Base-by-base conservation (phyloP, 2,797 vertebrate genomes). In the Champsocephalus gunnari region DNA sequence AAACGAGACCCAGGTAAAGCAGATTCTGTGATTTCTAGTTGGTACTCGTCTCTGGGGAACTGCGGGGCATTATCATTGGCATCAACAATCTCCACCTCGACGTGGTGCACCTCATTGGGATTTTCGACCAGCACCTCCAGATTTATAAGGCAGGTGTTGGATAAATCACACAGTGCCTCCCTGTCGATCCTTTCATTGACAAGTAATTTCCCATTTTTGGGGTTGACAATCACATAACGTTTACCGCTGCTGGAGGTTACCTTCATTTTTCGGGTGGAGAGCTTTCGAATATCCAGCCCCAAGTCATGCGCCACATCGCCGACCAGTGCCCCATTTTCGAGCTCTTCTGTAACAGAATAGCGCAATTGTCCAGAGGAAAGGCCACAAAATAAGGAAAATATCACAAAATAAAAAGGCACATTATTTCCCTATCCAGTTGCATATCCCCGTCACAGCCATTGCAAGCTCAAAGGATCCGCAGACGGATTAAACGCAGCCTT, bases 71-170 rank as follows among this genome's bases (percentile, higher is more conserved):
- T 96, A 80, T 99, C 98, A 44, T 99, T 99, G 85, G 95, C 94
- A 78, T 99, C 98, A 91, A 96, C 64, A 24, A 99, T 93, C 87
- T 98, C 97, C 91, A 99, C 96, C 89, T 97, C 96, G 55, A 99
- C 93, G 2, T 94, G 94, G 85, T 97, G 96, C 88, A 96, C 95
- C 75, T 99, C 97, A 2, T 95, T 94, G 16, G 98, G 98, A 84
- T 96, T 97, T 82, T 97, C 96, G 38, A 98, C 87, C 77, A 97
- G 88, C 88, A 98, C 71, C 91, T 99, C 96, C 80, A 99, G 85
- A 89, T 94, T 94, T 61, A 99, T 91, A 77, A 97, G 91, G 84
- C 98, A 99, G 86, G 93, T 75, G 79, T 88, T 94, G 80, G 92
- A 95, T 53, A 94, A 77, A 72, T 96, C 96, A 9, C 98, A 99